Evolutionary conservation across 2,113 vertebrate species (phyloP), one percentile per base, ranked within the genome.

Genomic region (Lycocorax pyrrhopterus): DNA sequence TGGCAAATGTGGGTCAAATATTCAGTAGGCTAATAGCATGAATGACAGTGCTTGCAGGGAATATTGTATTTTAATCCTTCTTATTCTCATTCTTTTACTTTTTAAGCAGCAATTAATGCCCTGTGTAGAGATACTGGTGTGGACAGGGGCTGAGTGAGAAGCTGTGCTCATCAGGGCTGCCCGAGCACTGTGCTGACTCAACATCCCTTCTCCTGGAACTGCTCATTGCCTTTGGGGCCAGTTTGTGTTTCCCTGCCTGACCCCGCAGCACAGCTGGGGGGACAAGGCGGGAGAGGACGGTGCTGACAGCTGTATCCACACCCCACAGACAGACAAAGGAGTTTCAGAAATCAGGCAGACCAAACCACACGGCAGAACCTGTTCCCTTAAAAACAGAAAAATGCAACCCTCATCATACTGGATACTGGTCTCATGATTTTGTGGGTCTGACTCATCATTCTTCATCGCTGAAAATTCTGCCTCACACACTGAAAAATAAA

Each of bases 401-500:
- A 86, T 39, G 83, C 93, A 89, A 72, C 69, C 51, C 64, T 89
- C 77, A 77, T 77, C 68, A 71, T 10, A 55, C 47, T 64, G 80
- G 52, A 43, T 64, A 75, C 56, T 2, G 5, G 80, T 84, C 88
- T 89, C 69, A 76, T 67, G 84, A 87, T 72, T 80, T 59, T 82
- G 84, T 6, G 47, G 63, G 68, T 87, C 91, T 94, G 95, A 94
- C 76, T 89, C 89, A 81, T 37, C 44, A 44, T 67, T 87, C 84
- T 91, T 69, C 84, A 63, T 49, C 47, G 62, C 90, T 3, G 33
- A 88, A 92, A 85, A 90, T 72, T 77, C 75, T 90, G 78, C 63
- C 84, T 93, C 82, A 74, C 56, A 62, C 41, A 44, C 47, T 73
- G 66, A 90, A 91, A 95, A 91, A 87, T 75, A 89, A 94, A 94